Conservation (phyloP, 2,797 vertebrate genomes). For the Acanthurus lineatus region DNA sequence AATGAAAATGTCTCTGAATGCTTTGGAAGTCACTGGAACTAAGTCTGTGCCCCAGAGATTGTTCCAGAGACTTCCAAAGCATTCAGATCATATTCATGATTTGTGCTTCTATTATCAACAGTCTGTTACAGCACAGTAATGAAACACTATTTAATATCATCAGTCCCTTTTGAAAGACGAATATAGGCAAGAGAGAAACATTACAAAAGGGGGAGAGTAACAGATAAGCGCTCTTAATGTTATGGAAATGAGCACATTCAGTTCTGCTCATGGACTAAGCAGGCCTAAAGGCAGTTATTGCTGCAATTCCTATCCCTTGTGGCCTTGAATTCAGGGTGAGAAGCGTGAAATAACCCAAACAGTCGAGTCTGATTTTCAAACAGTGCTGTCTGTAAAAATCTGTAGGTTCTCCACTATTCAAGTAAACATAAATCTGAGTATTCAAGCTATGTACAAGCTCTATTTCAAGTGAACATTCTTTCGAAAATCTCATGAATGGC, state of each 20-base stretch:
- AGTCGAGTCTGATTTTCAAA: slow-evolving; percentile 18
- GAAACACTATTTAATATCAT: slow-evolving; percentile 48
- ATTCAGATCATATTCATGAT: slow-evolving; percentile 14
- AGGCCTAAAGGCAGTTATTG: slow-evolving; percentile 28
- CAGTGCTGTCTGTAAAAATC: slow-evolving; percentile 21
- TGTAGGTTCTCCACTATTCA: slow-evolving; percentile 16
- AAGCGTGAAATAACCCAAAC: slow-evolving; percentile 50
- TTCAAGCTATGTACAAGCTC: slow-evolving; percentile 10
- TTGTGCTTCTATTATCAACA: slow-evolving; percentile 28
- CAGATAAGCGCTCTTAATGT: slow-evolving; percentile 46
- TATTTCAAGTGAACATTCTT: slow-evolving; percentile 30
- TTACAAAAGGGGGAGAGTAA: slow-evolving; percentile 25
- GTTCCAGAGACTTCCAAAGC: too few relatives aligned
- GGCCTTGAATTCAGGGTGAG: slow-evolving; percentile 30
- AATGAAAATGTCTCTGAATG: slow-evolving; percentile 41
- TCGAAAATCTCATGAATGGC: slow-evolving; percentile 29
- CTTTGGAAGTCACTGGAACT: slow-evolving; percentile 53
- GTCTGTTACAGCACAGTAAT: slow-evolving; percentile 18
- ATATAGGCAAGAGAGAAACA: slow-evolving; percentile 27
- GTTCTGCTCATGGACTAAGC: slow-evolving; percentile 18
- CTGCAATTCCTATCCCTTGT: slow-evolving; percentile 2
- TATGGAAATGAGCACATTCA: slow-evolving; percentile 54
- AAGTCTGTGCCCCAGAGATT: slow-evolving; percentile 49
- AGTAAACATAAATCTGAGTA: slow-evolving; percentile 26
- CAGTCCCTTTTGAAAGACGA: slow-evolving; percentile 19